These are phyloP conservation scores for Dinocampus coccinellae DNA, from an alignment of 2,888 invertebrate species.

Conservation along the genomic window DNA sequence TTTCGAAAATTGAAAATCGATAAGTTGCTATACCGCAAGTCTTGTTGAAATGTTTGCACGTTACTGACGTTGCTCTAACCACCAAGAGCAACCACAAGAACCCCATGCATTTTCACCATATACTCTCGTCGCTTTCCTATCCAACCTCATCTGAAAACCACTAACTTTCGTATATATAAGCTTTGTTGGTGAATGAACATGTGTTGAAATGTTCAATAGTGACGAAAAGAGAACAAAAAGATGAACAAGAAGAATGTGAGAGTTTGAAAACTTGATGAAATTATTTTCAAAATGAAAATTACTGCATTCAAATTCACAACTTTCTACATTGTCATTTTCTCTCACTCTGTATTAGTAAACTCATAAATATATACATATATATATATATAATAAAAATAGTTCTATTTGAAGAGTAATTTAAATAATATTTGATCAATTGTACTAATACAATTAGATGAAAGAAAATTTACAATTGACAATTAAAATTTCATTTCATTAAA, in stretches of 20 bases:
- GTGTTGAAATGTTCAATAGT: too few species aligned
- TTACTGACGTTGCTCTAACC: conserved; percentile 15
- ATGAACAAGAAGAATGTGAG: conserved; percentile 20
- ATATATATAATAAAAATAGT: neutral
- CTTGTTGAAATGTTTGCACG: conserved; percentile 3
- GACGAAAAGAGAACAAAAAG: too few species aligned
- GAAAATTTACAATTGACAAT: too few species aligned
- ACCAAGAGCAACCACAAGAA: conserved; percentile 12
- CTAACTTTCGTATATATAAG: conserved; percentile 31
- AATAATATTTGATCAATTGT: too few species aligned
- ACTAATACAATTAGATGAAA: too few species aligned
- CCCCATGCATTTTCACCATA: neutral
- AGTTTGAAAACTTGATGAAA: neutral
- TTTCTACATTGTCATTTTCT: conserved; percentile 13
- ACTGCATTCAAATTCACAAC: conserved; percentile 1
- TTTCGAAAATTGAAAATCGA: neutral
- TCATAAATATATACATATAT: neutral
- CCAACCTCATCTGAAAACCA: conserved; percentile 27
- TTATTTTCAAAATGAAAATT: conserved; percentile 22
- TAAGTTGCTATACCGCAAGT: conserved; percentile 6
- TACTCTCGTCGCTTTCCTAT: conserved; percentile 3
- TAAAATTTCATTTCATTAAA: too few species aligned
- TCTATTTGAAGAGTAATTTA: too few species aligned
- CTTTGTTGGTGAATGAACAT: conserved; percentile 4
- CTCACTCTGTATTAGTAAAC: too few species aligned